phyloP scores from a whole-genome alignment of 2,113 vertebrate genomes.

The Sula dactylatra region DNA sequence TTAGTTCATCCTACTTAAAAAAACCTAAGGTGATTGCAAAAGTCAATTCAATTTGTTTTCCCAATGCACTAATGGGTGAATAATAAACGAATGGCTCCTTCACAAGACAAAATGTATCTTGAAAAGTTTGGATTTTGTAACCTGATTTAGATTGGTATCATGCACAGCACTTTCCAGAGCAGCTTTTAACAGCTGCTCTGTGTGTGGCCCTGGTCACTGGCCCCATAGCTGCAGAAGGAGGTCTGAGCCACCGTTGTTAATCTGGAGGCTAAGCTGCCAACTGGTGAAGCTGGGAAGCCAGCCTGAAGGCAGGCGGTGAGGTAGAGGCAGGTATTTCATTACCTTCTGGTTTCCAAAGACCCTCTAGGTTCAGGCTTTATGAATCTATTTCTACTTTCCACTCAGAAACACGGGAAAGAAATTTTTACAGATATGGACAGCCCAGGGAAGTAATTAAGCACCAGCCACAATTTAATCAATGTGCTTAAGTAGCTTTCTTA shows the following conservation, averaged over 20 bases:
- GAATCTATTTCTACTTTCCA: neutral
- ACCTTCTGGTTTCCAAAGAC: neutral
- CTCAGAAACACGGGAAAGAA: neutral
- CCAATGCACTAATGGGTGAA: neutral
- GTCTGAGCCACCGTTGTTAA: rapidly evolving
- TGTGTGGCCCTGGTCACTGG: neutral
- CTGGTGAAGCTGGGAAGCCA: neutral
- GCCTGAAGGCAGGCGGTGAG: neutral
- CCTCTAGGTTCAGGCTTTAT: neutral
- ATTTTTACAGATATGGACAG: neutral
- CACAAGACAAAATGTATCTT: neutral
- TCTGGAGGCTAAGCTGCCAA: neutral
- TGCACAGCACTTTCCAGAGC: neutral
- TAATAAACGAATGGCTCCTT: neutral
- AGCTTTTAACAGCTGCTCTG: neutral
- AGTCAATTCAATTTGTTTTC: neutral
- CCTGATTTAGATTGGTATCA: neutral
- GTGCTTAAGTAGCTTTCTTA: neutral
- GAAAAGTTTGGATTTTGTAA: neutral
- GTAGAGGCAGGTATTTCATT: neutral
- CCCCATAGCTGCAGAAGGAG: neutral
- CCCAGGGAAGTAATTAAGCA: neutral
- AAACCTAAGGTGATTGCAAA: neutral
- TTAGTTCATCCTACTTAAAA: neutral
- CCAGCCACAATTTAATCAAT: neutral